Conservation (phyloP, 2,888 invertebrate species). For the Ypsolopha scabrella region DNA sequence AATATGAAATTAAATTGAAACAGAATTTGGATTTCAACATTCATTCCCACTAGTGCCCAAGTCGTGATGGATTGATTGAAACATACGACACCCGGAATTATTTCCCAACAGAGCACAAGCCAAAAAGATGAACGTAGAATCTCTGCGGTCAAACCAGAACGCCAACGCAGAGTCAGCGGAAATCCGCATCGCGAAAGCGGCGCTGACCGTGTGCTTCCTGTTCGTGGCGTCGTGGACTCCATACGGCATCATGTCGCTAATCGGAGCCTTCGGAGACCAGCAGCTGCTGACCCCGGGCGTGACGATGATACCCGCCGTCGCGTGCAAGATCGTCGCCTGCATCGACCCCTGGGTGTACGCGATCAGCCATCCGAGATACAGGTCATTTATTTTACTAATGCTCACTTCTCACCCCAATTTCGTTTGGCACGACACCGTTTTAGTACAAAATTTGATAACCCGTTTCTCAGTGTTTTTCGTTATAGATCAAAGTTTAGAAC, state of each 20-base stretch:
- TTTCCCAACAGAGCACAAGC: conserved; percentile 68
- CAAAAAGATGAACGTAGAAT: conserved; percentile 93
- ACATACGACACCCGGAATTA: no score
- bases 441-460: no score
- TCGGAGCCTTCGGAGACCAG: conserved; percentile 85
- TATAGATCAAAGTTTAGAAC: no score
- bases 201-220: conserved; percentile 87
- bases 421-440: no score
- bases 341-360: conserved; percentile 93
- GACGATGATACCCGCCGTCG: conserved; percentile 88
- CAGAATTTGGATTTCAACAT: no score
- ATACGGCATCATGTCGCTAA: conserved; percentile 85
- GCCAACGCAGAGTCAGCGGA: conserved; percentile 81
- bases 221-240: conserved; percentile 93
- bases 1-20: no score
- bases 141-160: conserved; percentile 78
- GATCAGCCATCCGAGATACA: conserved; percentile 90
- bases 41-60: no score
- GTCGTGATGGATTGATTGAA: no score
- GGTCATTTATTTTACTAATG: conserved; percentile 66
- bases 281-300: conserved; percentile 78
- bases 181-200: conserved; percentile 88
- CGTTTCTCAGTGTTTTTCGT: no score
- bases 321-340: conserved; percentile 91
- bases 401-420: no score